Base-by-base conservation (phyloP, 1,140 invertebrate species). In the Polyergus mexicanus region DNA sequence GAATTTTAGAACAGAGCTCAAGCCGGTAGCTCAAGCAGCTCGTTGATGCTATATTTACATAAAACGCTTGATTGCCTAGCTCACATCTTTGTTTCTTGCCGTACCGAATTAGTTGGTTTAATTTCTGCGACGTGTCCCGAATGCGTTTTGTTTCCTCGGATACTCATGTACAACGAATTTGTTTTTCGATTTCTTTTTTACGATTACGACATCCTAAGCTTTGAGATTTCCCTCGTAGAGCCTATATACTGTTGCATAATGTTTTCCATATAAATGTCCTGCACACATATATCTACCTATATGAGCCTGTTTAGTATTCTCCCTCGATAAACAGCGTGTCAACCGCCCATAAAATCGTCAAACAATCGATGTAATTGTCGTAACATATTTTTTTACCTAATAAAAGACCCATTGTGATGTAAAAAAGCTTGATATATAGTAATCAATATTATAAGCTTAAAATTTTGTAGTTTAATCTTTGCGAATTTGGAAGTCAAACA, bases 61-160 rank as follows among this genome's bases (percentile, higher is more conserved):
- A 22, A 71, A 69, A 71, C n/a, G 19, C 38, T 22, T 10, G 16
- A 28, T 51, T 13, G n/a, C 32, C 32, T 6, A 35, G 19, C 4
- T 83, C 78, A 74, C 78, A 74, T 83, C 78, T 74, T 83, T 83
- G 38, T 47, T 60, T 35, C 78, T 83, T 74, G 68, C 44, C 19
- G 22, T 28, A 22, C 25, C 22, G 51, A 47, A 22, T 74, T 74
- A 62, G 54, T 13, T 72, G 22, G 25, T 72, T 72, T 32, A 22
- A 6, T 51, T 74, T 32, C 10, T 22, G 66, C 38, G 51, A 68
- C 76, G 16, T 80, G 32, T 44, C 38, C 54, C 38, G 51, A 81
- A 81, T 81, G 66, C 16, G 51, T n/a, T 71, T 81, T 81, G 38
- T 72, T 72, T 58, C 38, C 38, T 56, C 32, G 19, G 51, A 71